phyloP scores from a whole-genome alignment of 1,140 invertebrate species.

The Araneus ventricosus region DNA sequence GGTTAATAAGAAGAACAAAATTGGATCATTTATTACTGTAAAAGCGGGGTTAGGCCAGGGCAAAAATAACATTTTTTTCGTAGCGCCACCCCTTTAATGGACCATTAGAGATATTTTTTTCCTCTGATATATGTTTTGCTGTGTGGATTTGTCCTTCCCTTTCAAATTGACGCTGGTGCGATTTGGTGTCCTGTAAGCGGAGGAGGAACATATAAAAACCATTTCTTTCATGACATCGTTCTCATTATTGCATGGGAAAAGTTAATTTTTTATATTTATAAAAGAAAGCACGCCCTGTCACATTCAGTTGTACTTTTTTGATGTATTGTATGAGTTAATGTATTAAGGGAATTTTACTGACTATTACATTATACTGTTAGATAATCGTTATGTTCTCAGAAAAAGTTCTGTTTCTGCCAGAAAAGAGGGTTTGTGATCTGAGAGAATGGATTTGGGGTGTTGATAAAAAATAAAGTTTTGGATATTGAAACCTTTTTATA shows the following conservation, averaged over 20 bases:
- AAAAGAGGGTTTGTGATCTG: too few species aligned
- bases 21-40: constrained; percentile 67
- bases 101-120: constrained; percentile 47
- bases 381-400: too few species aligned
- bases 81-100: constrained; percentile 31
- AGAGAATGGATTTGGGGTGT: too few species aligned
- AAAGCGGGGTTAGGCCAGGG: constrained; percentile 44
- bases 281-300: not conserved
- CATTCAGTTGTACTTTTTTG: not conserved
- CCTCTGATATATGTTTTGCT: constrained; percentile 51
- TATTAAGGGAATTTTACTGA: not conserved
- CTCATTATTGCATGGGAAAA: constrained; percentile 39
- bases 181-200: constrained; percentile 20
- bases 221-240: constrained; percentile 10
- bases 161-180: constrained; percentile 9
- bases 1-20: constrained; percentile 60
- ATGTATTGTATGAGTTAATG: not conserved
- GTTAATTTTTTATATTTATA: constrained; percentile 19
- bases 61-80: constrained; percentile 53
- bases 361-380: not conserved
- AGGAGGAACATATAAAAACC: constrained; percentile 30
- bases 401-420: too few species aligned
- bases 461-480: too few species aligned
- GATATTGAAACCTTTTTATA: too few species aligned
- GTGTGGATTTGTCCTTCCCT: constrained; percentile 29